phyloP scores from a whole-genome alignment of 2,113 vertebrate genomes.

The Malurus melanocephalus region DNA sequence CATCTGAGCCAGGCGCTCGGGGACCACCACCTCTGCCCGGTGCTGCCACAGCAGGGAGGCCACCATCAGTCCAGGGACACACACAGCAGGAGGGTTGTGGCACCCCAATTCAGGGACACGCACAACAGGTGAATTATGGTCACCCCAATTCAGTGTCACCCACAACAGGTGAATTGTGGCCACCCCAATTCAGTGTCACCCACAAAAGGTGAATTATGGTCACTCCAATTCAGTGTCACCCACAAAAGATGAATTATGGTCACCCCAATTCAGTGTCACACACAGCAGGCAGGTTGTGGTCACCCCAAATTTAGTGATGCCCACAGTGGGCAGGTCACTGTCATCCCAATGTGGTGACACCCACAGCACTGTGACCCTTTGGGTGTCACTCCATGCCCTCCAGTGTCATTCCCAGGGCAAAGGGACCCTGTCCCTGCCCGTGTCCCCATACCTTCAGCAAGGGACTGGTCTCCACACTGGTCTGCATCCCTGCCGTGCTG shows the following conservation, averaged over 20 bases:
- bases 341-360: fast-evolving
- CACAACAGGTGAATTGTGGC: fast-evolving
- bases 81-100: fast-evolving
- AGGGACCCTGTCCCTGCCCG: fast-evolving
- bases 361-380: fast-evolving
- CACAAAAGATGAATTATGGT: fast-evolving
- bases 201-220: fast-evolving
- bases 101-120: not conserved
- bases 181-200: not conserved
- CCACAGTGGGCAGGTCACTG: not conserved
- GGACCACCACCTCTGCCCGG: constrained; percentile 84
- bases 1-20: constrained; percentile 83
- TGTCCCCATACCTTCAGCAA: constrained; percentile 80
- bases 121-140: fast-evolving
- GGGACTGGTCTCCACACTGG: constrained; percentile 87
- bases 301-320: not conserved
- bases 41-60: constrained; percentile 62
- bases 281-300: too few species aligned
- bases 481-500: constrained; percentile 92
- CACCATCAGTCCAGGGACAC: not conserved
- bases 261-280: fast-evolving
- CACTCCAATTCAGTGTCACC: not conserved
- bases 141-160: not conserved
- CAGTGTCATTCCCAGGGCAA: not conserved
- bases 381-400: not conserved